Percentiles rank a stretch among this genome's conserved stretches.
Conservation (phyloP, 2,113 vertebrate species). For the Psilopogon haemacephalus region DNA sequence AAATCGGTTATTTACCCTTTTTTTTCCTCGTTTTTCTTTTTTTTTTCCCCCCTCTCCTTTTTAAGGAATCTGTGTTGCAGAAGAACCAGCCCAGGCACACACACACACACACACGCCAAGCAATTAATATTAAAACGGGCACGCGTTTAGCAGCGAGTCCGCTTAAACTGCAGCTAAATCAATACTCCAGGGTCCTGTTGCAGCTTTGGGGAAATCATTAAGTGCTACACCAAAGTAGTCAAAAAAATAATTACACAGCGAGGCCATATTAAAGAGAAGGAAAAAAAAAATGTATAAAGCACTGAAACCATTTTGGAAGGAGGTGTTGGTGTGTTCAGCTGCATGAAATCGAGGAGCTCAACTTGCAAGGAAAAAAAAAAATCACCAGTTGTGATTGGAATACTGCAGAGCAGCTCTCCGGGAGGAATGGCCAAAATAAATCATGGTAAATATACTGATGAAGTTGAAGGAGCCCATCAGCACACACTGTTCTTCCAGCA, state of each 20-base stretch:
- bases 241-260: slow-evolving; percentile 47
- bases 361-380: background rate
- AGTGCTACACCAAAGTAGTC: slow-evolving; percentile 42
- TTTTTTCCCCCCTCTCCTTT: background rate
- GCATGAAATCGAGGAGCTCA: background rate
- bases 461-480: background rate
- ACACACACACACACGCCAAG: slow-evolving; percentile 19
- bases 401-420: background rate
- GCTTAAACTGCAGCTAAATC: slow-evolving; percentile 50
- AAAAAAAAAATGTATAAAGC: background rate
- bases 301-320: background rate
- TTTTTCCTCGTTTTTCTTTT: background rate
- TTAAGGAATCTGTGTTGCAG: background rate
- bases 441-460: background rate
- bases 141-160: background rate
- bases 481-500: accelerated
- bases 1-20: slow-evolving; percentile 69
- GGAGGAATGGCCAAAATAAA: background rate
- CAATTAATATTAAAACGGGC: slow-evolving; percentile 57
- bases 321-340: accelerated
- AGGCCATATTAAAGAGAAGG: background rate
- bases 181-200: slow-evolving; percentile 59
- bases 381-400: accelerated
- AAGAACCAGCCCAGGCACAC: background rate
- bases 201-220: slow-evolving; percentile 75